phyloP scores from a whole-genome alignment of 2,113 vertebrate genomes.

The Rynchops niger region DNA sequence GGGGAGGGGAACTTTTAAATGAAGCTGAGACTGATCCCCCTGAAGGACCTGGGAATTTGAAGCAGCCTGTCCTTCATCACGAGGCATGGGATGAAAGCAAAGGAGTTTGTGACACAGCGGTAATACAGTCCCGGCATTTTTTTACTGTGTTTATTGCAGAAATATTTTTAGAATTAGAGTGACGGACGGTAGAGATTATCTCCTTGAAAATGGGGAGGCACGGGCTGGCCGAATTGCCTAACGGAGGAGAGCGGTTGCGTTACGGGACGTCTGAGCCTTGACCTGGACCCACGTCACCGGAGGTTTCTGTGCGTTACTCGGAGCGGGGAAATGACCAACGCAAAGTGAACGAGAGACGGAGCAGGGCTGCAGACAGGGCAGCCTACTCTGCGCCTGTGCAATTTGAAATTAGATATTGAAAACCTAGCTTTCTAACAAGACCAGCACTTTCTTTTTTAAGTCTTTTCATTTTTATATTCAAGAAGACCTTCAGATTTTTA shows the following conservation, averaged over 20 bases:
- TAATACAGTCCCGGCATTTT: rapidly evolving
- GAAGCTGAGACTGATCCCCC: not conserved
- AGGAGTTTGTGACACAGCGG: not conserved
- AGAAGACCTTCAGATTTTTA: not conserved
- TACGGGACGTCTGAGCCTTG: not conserved
- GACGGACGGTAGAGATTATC: not conserved
- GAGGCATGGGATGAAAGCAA: not conserved
- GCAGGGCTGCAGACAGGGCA: not conserved
- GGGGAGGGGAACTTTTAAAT: not conserved
- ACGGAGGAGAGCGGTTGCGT: rapidly evolving
- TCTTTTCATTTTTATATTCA: not conserved
- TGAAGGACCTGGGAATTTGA: not conserved
- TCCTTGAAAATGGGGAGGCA: not conserved
- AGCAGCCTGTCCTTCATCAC: not conserved
- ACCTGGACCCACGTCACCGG: not conserved
- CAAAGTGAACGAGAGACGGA: not conserved
- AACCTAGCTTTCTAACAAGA: not conserved
- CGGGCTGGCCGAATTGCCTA: not conserved
- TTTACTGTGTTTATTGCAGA: not conserved
- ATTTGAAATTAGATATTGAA: not conserved
- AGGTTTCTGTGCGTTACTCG: not conserved
- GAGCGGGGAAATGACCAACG: not conserved
- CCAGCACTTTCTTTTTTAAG: not conserved
- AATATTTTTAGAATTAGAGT: not conserved
- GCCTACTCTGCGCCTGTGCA: not conserved